Evolutionary conservation across 2,113 vertebrate genomes (phyloP), one percentile per base, ranked within the genome.

Genomic region (Urocolius indicus): DNA sequence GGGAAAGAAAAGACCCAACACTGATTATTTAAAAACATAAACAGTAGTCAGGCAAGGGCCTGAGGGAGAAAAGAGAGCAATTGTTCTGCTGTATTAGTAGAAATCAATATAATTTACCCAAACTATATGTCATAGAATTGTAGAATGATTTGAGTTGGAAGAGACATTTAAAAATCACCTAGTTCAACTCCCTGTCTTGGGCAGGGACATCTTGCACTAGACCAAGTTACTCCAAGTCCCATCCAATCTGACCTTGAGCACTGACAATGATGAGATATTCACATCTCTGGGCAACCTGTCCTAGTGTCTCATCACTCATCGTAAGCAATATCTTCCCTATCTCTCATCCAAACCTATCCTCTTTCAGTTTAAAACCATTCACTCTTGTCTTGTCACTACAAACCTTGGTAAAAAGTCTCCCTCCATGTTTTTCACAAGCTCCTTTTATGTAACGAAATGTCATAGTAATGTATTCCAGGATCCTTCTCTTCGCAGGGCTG

Each of bases 391-490:
- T 69, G 14, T 61, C n/a, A 11, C 32, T 30, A 59, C 7, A 57
- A 7, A 9, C 14, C 13, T 30, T 73, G 26, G 10, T 9, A 54
- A 63, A 73, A 73, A 38, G 38, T 41, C 2, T 26, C 10, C 16
- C 24, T 20, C 45, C 6, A 2, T 48, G 30, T 49, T 52, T 68
- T 8, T 45, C 46, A 30, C 17, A 30, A 52, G 12, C 15, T 11
- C 8, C 8, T 13, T 69, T 26, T 18, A 52, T 1, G 6, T 51
- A 68, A 1, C 59, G 20, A 68, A 45, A 68, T 7, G 15, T 9
- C 0, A 7, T 9, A 43, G 34, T 11, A 41, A 41, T 9, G 6
- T 73, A 7, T 54, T 6, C 27, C 11, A 0, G 1, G 8, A 55
- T 7, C 18, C n/a, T 57, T 58, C 43, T 19, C n/a, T 57, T 58